Evolutionary conservation across 2,113 vertebrate genomes (phyloP), one percentile per base, ranked within the genome.

Genomic region (Trogon surrucura): DNA sequence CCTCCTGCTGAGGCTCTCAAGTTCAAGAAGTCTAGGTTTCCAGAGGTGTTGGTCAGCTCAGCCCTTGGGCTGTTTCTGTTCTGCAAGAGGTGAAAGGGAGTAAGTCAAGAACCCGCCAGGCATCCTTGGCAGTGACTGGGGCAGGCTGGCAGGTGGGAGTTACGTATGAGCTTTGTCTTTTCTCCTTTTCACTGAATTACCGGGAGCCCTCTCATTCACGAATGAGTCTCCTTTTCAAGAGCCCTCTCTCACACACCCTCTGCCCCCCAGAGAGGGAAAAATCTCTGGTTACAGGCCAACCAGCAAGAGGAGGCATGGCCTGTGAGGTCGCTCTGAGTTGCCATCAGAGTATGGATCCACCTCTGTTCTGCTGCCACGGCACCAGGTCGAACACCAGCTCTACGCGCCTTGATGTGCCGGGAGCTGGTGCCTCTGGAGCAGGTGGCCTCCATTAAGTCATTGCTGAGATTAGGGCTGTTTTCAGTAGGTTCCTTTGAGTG

Each of bases 401-500:
- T 16, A 1, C 16, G 0, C 10, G 56, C 66, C 72, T n/a, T 5
- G 66, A 4, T 10, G 45, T 7, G 69, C 57, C 1, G 14, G 60
- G 54, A 41, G 61, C 65, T 1, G 51, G 78, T 44, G 67, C 71
- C 80, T 54, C 5, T 29, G 62, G 41, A 13, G 89, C 94, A 64
- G 91, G 83, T 83, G 91, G 69, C 69, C 86, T 67, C 82, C 87
- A 14, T 67, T 61, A 38, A 65, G 87, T 30, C 25, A 1, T 2
- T 10, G 67, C 86, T 15, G 85, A 58, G 90, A 77, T 61, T 6
- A 81, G 81, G 89, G 94, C 96, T 97, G 96, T 92, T 96, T 89
- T 60, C 74, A 25, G 91, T 3, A 66, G 88, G 94, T 67, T 93
- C 95, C 89, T 90, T 32, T 3, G 81, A 92, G 92, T 41, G 79